Conservation (phyloP, 2,888 invertebrate species). For the Ectobius pallidus region DNA sequence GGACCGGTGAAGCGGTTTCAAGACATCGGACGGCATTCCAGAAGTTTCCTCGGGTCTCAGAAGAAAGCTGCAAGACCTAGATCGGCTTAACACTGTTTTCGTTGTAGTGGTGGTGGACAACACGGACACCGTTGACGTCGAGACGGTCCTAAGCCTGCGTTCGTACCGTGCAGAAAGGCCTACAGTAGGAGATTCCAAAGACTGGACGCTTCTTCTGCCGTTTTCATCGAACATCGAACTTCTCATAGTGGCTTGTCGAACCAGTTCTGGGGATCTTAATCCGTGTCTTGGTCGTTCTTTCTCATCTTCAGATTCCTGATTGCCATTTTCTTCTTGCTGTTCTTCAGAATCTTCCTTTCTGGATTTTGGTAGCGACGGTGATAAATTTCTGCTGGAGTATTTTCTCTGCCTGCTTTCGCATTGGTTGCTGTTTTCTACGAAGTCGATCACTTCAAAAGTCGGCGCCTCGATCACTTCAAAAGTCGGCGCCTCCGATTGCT, state of each 20-base stretch:
- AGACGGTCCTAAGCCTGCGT: neutral
- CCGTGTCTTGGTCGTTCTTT: neutral
- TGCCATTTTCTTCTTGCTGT: neutral
- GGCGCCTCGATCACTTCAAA: no score
- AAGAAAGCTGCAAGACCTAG: neutral
- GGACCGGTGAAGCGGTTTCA: neutral
- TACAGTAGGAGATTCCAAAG: neutral
- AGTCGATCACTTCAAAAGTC: constrained; percentile 11
- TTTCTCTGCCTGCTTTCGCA: no score
- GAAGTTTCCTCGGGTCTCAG: neutral
- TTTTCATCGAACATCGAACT: neutral
- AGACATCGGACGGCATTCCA: neutral
- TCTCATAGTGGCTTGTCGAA: neutral
- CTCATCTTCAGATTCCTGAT: no score
- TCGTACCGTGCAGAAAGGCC: neutral
- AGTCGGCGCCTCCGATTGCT: neutral
- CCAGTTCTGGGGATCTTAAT: neutral
- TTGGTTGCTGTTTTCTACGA: neutral
- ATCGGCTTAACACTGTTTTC: neutral
- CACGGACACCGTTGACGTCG: neutral
- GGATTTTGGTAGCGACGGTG: constrained; percentile 13
- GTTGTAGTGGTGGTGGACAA: neutral
- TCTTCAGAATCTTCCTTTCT: neutral
- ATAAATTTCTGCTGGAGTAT: constrained; percentile 4
- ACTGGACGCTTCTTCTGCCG: neutral